These are phyloP conservation scores for Desmodus rotundus DNA, from an alignment of 2,113 vertebrate species.

Conservation along the genomic window DNA sequence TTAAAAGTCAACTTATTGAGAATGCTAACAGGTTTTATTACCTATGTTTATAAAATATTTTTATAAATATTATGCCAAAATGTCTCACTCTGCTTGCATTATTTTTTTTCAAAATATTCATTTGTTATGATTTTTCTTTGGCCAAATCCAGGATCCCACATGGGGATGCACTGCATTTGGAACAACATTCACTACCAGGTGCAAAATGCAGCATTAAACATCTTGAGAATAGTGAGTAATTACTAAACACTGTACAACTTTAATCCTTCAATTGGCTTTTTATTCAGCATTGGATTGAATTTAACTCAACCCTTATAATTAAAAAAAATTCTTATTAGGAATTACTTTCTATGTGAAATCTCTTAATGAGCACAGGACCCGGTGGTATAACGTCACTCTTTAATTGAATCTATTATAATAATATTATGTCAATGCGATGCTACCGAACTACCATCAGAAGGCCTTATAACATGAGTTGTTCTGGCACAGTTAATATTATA, in stretches of 20 bases:
- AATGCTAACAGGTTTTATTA: background rate
- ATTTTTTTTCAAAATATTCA: background rate
- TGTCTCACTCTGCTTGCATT: background rate
- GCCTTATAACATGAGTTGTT: background rate
- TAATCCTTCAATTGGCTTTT: slow-evolving; percentile 4
- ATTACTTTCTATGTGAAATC: background rate
- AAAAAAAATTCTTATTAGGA: slow-evolving; percentile 8
- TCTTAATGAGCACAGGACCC: background rate
- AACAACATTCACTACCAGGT: background rate
- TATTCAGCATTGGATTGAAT: background rate
- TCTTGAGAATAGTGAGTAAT: background rate
- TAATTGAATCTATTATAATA: slow-evolving; percentile 20
- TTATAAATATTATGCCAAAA: background rate
- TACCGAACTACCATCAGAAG: background rate
- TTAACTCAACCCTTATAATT: background rate
- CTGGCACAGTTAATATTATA: background rate
- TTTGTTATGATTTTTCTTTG: background rate
- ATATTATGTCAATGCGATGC: background rate
- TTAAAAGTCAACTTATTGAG: background rate
- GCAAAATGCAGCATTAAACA: background rate
- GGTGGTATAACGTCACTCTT: background rate
- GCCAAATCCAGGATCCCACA: background rate
- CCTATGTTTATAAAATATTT: background rate
- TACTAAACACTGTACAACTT: background rate
- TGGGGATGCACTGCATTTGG: background rate